Evolutionary conservation across 1,140 invertebrate species (phyloP).

Genomic region (Zaprionus vittiger): DNA sequence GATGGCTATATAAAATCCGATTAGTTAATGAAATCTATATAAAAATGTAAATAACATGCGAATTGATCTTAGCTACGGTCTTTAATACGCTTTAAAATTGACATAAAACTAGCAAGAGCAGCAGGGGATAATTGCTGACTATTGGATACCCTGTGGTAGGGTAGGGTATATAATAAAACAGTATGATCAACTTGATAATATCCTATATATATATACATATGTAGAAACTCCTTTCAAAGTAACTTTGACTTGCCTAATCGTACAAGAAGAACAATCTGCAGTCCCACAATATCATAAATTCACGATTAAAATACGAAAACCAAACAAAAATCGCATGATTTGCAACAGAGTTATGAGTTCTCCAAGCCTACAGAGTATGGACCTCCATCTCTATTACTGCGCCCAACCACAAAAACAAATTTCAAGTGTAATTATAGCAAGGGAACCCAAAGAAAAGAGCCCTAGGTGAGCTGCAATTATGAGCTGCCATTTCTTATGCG

Average conservation of each 20-base stretch:
- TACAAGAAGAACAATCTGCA: too few relatives aligned
- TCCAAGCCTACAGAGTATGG: background rate
- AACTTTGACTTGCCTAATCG: too few relatives aligned
- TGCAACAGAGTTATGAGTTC: background rate
- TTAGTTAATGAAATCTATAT: background rate
- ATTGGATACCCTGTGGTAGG: too few relatives aligned
- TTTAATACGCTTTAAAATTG: background rate
- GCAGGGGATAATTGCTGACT: too few relatives aligned
- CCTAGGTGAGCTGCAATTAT: background rate
- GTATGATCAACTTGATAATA: too few relatives aligned
- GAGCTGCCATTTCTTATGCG: background rate
- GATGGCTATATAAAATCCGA: background rate
- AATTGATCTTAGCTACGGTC: background rate
- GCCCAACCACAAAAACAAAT: background rate
- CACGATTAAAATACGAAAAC: too few relatives aligned
- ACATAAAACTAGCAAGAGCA: background rate
- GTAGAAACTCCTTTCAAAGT: too few relatives aligned
- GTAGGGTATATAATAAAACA: too few relatives aligned
- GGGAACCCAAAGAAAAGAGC: background rate
- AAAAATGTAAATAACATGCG: background rate
- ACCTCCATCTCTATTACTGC: background rate
- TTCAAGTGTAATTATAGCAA: background rate
- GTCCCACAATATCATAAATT: too few relatives aligned
- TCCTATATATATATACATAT: too few relatives aligned
- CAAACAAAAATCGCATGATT: background rate